Evolutionary conservation across 2,113 vertebrate genomes (phyloP).

Genomic region (Glaucidium brasilianum): DNA sequence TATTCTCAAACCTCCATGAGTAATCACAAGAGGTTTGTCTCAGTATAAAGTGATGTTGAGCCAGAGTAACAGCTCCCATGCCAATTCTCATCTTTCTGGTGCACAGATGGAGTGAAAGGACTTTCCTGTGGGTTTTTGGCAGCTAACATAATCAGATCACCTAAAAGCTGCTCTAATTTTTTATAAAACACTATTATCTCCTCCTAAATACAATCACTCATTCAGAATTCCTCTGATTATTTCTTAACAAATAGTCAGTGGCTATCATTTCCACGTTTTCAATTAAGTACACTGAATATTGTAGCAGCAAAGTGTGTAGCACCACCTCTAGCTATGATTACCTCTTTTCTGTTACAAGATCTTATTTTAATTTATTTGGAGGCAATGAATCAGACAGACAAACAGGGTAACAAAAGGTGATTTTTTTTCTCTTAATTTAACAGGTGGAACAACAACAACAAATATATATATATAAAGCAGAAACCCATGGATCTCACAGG

Average conservation of each 20-base stretch:
- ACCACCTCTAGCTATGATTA: not conserved
- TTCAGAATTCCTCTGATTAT: not conserved
- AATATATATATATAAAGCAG: not conserved
- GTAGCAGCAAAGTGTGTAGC: not conserved
- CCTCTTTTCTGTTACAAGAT: not conserved
- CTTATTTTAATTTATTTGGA: not conserved
- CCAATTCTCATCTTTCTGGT: constrained; percentile 1
- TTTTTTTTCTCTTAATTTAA: not conserved
- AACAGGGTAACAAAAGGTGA: not conserved
- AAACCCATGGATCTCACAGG: not conserved
- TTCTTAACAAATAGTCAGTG: not conserved
- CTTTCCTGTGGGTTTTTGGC: not conserved
- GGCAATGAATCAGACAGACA: not conserved
- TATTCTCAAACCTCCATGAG: not conserved
- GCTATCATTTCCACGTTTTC: not conserved
- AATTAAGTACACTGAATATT: not conserved
- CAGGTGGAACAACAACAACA: not conserved
- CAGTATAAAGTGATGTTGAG: not conserved
- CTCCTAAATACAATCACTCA: not conserved
- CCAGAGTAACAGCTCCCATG: constrained; percentile 12
- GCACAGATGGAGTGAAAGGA: constrained; percentile 28
- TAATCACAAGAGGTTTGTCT: not conserved
- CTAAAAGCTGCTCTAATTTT: not conserved
- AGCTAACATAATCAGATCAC: not conserved
- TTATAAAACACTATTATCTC: not conserved